Conservation (phyloP, 2,888 invertebrate species). For the Scelioninae gen. 1 region DNA sequence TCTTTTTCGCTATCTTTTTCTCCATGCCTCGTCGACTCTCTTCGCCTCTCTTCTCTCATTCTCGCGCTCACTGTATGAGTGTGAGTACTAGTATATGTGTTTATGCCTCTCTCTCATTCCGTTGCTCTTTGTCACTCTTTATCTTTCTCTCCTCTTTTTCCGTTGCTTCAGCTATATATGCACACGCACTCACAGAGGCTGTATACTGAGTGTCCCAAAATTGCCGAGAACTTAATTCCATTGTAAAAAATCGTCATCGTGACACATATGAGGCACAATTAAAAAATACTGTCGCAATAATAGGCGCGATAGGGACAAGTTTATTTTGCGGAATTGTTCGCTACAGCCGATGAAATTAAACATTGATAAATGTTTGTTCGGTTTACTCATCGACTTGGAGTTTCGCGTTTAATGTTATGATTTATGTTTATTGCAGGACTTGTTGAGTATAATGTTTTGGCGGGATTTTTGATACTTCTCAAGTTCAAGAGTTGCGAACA, state of each 20-base stretch:
- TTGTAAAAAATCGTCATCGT: constrained; percentile 35
- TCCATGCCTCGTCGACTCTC: constrained; percentile 26
- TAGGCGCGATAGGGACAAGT: too few species aligned
- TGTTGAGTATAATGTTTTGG: constrained; percentile 47
- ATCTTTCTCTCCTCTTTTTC: constrained; percentile 31
- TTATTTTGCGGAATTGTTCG: constrained; percentile 29
- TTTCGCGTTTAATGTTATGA: constrained; percentile 40
- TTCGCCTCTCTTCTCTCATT: constrained; percentile 53
- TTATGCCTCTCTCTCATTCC: neutral
- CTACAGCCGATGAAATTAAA: constrained; percentile 21
- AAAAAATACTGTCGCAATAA: too few species aligned
- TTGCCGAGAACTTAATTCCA: constrained; percentile 55
- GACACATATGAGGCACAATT: constrained; percentile 4
- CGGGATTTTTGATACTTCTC: constrained; percentile 34
- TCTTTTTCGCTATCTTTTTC: constrained; percentile 48
- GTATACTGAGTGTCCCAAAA: constrained; percentile 59
- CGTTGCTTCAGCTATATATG: constrained; percentile 39
- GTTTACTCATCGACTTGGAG: too few species aligned
- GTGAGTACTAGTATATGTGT: neutral
- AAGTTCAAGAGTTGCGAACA: constrained; percentile 38
- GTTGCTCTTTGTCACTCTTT: constrained; percentile 16
- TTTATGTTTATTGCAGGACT: constrained; percentile 29
- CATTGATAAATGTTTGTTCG: too few species aligned
- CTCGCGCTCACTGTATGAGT: constrained; percentile 15
- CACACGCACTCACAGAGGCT: constrained; percentile 31